phyloP scores from a whole-genome alignment of 2,888 invertebrate genomes.

The Lepidonotus clava region DNA sequence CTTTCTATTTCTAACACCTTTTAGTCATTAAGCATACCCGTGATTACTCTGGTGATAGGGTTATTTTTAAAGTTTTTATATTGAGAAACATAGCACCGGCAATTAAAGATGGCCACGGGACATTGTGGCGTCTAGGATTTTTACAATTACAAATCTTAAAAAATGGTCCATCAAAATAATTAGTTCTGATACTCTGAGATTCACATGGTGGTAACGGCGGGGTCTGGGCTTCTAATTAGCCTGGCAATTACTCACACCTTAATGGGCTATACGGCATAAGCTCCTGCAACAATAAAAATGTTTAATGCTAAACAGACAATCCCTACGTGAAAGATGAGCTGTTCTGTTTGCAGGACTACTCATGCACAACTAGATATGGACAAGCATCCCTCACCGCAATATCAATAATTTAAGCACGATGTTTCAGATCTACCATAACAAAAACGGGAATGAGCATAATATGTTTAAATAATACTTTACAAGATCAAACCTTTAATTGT shows the following conservation, averaged over 20 bases:
- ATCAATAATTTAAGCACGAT: no score
- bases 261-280: background rate
- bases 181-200: background rate
- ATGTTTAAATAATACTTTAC: no score
- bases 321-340: background rate
- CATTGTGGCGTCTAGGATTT: constrained; percentile 4
- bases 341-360: background rate
- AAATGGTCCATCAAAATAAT: background rate
- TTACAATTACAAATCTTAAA: background rate
- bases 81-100: no score
- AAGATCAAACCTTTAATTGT: no score
- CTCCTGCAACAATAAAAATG: background rate
- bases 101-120: no score
- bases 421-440: no score
- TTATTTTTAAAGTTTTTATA: no score
- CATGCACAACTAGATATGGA: no score
- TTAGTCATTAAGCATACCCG: background rate
- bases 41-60: background rate
- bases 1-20: background rate
- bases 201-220: no score
- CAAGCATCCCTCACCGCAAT: no score
- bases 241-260: background rate
- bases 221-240: constrained; percentile 8
- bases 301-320: background rate
- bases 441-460: no score